phyloP scores from a whole-genome alignment of 2,797 vertebrate species.

The Lemur catta region DNA sequence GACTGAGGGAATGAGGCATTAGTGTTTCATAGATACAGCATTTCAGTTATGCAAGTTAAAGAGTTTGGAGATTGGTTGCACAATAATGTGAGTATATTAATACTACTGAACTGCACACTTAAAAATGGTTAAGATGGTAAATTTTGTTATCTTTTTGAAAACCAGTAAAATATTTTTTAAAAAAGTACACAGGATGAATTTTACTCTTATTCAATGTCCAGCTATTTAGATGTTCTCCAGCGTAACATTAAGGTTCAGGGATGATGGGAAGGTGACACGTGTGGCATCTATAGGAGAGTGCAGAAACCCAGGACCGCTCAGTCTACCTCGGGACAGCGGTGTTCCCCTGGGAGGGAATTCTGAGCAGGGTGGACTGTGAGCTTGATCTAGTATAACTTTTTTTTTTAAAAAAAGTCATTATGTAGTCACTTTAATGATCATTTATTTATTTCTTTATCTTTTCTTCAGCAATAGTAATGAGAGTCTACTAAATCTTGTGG shows the following conservation, averaged over 20 bases:
- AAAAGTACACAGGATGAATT: not conserved
- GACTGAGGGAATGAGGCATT: not conserved
- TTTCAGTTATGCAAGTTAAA: not conserved
- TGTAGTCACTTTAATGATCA: not conserved
- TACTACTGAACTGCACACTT: not conserved
- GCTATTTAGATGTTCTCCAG: not conserved
- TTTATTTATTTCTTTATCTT: not conserved
- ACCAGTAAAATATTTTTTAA: not conserved
- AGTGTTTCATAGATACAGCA: not conserved
- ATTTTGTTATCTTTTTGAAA: not conserved
- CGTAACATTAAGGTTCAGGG: not conserved
- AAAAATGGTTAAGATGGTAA: not conserved
- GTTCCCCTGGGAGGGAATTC: not conserved
- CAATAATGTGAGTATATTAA: not conserved
- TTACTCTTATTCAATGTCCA: not conserved
- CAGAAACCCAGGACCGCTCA: not conserved
- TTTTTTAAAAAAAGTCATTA: not conserved
- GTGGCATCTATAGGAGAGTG: not conserved
- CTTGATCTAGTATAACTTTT: not conserved
- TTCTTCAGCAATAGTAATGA: not conserved
- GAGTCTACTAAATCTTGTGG: not conserved
- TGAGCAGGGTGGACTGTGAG: not conserved
- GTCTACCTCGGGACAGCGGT: rapidly evolving
- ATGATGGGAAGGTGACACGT: not conserved
- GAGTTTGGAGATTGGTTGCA: not conserved